Evolutionary conservation across 2,888 invertebrate genomes (phyloP).

Genomic region (Myopa tessellatipennis): DNA sequence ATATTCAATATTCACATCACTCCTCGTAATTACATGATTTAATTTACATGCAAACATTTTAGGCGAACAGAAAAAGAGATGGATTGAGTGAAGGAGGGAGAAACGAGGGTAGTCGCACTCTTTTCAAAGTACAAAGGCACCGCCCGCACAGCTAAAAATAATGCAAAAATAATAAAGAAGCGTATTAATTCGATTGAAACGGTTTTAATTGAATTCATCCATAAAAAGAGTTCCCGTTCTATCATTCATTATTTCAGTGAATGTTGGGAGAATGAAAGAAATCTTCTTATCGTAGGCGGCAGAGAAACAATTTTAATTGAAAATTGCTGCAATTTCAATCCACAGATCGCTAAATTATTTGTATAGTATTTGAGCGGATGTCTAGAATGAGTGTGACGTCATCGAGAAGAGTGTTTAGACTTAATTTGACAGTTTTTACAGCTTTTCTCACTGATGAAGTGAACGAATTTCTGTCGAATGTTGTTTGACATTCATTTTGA

Average conservation of each 20-base stretch:
- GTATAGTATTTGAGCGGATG: background rate
- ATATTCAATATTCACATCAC: too few species aligned
- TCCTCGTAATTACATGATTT: too few species aligned
- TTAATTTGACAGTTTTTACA: background rate
- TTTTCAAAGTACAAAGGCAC: constrained; percentile 1
- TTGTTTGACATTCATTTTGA: background rate
- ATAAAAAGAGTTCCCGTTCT: background rate
- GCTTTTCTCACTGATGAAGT: background rate
- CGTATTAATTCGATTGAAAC: background rate
- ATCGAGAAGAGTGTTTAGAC: background rate
- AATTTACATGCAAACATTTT: background rate
- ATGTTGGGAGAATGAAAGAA: background rate
- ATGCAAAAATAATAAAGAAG: background rate
- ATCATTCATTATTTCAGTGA: background rate
- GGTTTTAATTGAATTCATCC: background rate
- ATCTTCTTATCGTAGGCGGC: background rate
- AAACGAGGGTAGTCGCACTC: background rate
- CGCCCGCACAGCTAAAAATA: background rate
- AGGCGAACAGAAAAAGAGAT: background rate
- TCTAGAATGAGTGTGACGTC: background rate
- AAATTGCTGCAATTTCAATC: background rate
- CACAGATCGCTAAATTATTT: background rate
- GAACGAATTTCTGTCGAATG: background rate
- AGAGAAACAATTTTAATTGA: background rate
- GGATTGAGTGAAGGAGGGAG: background rate